Base-by-base conservation (phyloP, 2,888 invertebrate species). In the Fabriciana adippe region DNA sequence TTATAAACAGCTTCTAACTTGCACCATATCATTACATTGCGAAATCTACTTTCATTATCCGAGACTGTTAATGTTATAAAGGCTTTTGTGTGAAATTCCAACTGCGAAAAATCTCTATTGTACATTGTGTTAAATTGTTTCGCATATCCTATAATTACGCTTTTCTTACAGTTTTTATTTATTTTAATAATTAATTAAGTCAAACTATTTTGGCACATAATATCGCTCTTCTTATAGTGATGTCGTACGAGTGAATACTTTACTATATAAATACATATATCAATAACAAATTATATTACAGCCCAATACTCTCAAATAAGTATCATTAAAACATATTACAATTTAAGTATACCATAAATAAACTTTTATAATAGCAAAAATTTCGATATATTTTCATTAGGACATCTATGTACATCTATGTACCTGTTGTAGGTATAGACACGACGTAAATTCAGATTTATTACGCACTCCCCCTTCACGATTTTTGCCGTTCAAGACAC, bases 401-500 rank as follows among this genome's bases (percentile, higher is more conserved):
- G 64, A 57, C 55, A 56, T 51, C 53, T 8, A n/a, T n/a, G n/a
- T n/a, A 35, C 63, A 57, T 55, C 70, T 81, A 85, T 85, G 83
- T 87, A 83, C 74, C 51, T 53, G 35, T 60, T 66, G 51, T 56
- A 65, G 71, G 75, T 79, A 76, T 79, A 75, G 76, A 78, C 82
- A 78, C 79, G 85, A 87, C 87, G 78, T 76, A 90, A 88, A 90
- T 82, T 85, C 86, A 86, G 87, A 90, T 90, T 91, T 89, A 90
- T 90, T 82, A 82, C 76, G 41, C 71, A 68, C 73, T 79, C 76
- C 79, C 83, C 83, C 80, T 78, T 69, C 54, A 68, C 72, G 75
- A 77, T 82, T 84, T 83, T 82, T 80, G 79, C 79, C 82, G 82
- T 79, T 80, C 78, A 79, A 79, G 74, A 74, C 53, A 53, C 63